These are phyloP conservation scores for Popillia japonica DNA, from an alignment of 1,140 invertebrate genomes.

Conservation along the genomic window DNA sequence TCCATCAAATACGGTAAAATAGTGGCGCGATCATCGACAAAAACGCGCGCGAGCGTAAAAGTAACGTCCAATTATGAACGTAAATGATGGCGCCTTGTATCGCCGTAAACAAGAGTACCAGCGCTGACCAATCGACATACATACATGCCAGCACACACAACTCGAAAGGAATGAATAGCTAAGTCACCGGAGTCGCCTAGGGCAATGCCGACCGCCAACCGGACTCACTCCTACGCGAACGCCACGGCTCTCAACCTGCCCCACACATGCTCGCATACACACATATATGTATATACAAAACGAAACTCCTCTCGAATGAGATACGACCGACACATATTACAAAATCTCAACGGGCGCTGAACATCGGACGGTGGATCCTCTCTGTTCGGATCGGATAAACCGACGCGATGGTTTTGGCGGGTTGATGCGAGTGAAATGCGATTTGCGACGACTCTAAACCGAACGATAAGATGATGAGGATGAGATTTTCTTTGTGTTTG, in stretches of 20 bases:
- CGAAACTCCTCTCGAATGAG: background rate
- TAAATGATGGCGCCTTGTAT: conserved; percentile 12
- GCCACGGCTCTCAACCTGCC: background rate
- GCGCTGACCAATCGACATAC: conserved; percentile 1
- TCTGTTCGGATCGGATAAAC: too few relatives aligned
- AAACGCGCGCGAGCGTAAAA: conserved; percentile 12
- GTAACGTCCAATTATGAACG: conserved; percentile 2
- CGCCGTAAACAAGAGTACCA: background rate
- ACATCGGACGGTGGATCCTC: too few relatives aligned
- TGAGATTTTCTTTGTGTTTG: too few relatives aligned
- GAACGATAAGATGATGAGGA: too few relatives aligned
- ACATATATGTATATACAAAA: background rate
- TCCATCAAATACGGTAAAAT: background rate
- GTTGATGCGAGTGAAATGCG: too few relatives aligned
- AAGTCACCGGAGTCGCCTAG: background rate
- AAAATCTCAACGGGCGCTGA: conserved; percentile 4
- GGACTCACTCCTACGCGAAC: background rate
- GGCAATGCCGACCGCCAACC: conserved; percentile 2
- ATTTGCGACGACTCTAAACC: too few relatives aligned
- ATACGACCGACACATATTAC: conserved; percentile 5
- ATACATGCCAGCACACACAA: background rate
- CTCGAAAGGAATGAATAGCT: background rate
- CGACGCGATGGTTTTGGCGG: too few relatives aligned
- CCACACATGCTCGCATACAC: background rate
- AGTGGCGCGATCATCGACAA: background rate